A percentile compares a stretch with the other conserved stretches of the same genome.
phyloP scores from a whole-genome alignment of 2,888 invertebrate genomes.

The Eristalis tenax region DNA sequence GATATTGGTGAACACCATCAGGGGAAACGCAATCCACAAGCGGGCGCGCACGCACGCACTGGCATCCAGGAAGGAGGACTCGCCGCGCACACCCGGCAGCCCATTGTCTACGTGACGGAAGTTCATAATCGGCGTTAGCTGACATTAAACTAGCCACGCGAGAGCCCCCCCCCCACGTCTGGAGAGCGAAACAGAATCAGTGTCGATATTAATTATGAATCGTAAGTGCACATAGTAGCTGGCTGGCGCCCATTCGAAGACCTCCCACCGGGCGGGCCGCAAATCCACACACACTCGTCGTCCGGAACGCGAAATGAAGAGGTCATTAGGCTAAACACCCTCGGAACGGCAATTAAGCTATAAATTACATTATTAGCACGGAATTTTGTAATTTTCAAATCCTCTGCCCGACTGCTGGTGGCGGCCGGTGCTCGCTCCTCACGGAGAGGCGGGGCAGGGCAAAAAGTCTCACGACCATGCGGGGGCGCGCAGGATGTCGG shows the following conservation, averaged over 20 bases:
- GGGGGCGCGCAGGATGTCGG: conserved; percentile 46
- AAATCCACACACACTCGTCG: neutral
- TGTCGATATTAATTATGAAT: conserved; percentile 69
- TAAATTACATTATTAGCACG: conserved; percentile 64
- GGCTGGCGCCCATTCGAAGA: neutral
- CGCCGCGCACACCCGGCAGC: conserved; percentile 11
- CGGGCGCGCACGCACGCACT: conserved; percentile 53
- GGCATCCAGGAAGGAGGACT: conserved; percentile 51
- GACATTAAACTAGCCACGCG: conserved; percentile 44
- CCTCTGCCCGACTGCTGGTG: neutral
- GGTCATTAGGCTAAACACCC: conserved; percentile 68
- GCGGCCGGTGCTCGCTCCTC: too few species aligned
- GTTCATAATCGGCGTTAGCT: conserved; percentile 53
- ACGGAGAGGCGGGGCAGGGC: too few species aligned
- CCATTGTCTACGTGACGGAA: conserved; percentile 61
- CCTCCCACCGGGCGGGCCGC: neutral
- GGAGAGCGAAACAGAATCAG: conserved; percentile 18
- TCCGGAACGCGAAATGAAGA: conserved; percentile 20
- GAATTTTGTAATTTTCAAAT: conserved; percentile 67
- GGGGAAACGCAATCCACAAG: conserved; percentile 29
- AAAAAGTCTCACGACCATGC: conserved; percentile 37
- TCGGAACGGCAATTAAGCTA: conserved; percentile 48
- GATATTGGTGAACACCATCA: conserved; percentile 41
- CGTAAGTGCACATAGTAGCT: neutral
- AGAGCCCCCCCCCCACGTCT: neutral